phyloP scores from a whole-genome alignment of 1,140 invertebrate genomes.

The Lysiphlebus fabarum region DNA sequence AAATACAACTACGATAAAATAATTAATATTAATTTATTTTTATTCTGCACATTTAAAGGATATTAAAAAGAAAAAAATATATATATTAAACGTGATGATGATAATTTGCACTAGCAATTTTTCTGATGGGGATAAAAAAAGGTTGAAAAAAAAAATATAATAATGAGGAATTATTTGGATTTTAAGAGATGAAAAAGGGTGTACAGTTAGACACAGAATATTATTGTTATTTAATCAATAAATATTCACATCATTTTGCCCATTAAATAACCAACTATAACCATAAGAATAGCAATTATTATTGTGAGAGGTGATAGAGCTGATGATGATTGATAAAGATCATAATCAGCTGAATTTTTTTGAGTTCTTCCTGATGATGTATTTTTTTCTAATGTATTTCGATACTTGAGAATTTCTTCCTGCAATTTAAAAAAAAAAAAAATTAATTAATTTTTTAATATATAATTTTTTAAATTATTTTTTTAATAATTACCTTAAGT shows the following conservation, averaged over 20 bases:
- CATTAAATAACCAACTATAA: slow-evolving; percentile 48
- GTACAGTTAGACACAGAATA: slow-evolving; percentile 28
- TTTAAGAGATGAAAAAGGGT: not conserved
- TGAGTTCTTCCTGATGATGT: slow-evolving; percentile 24
- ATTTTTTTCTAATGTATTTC: slow-evolving; percentile 43
- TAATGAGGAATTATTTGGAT: too few relatives aligned
- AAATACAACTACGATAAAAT: not conserved
- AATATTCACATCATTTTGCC: slow-evolving; percentile 53
- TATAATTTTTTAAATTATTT: not conserved
- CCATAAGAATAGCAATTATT: slow-evolving; percentile 45
- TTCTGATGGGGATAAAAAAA: slow-evolving; percentile 21
- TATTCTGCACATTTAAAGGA: slow-evolving; percentile 15
- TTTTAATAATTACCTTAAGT: slow-evolving; percentile 66
- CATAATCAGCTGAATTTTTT: not conserved
- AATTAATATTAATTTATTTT: slow-evolving; percentile 1
- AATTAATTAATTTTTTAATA: slow-evolving; percentile 2
- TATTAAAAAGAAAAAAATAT: not conserved
- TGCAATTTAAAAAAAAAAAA: slow-evolving; percentile 19
- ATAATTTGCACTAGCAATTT: slow-evolving; percentile 18
- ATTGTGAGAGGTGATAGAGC: slow-evolving; percentile 38
- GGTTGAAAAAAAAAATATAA: too few relatives aligned
- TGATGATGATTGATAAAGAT: slow-evolving; percentile 37
- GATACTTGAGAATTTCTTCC: slow-evolving; percentile 50
- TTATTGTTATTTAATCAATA: slow-evolving; percentile 19
- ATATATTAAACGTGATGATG: too few relatives aligned